These are phyloP conservation scores for Sakesphorus luctuosus DNA, from an alignment of 2,113 vertebrate species.

Conservation along the genomic window DNA sequence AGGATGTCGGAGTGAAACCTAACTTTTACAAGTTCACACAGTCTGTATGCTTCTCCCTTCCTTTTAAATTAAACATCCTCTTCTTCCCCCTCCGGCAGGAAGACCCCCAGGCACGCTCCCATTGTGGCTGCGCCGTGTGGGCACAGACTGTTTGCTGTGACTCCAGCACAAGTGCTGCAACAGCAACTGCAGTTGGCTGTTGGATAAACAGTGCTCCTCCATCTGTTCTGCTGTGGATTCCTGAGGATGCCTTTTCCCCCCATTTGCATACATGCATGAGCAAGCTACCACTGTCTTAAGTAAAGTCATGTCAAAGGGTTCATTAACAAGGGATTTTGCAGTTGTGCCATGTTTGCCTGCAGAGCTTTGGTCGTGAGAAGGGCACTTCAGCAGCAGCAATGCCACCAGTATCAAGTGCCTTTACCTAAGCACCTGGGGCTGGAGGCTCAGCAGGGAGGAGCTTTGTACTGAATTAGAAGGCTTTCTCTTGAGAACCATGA, in stretches of 20 bases:
- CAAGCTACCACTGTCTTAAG: fast-evolving
- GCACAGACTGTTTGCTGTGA: neutral
- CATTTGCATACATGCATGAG: neutral
- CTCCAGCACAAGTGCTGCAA: neutral
- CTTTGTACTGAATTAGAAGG: neutral
- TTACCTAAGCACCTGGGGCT: neutral
- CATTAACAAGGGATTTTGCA: neutral
- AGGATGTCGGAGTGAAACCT: neutral
- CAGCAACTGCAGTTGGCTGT: neutral
- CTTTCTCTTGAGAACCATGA: neutral
- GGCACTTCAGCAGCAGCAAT: neutral
- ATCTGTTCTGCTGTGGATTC: neutral
- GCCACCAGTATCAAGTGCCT: neutral
- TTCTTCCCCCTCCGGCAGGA: neutral
- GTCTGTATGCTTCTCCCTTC: neutral
- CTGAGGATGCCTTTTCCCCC: neutral
- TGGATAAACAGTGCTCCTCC: neutral
- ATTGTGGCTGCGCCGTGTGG: neutral
- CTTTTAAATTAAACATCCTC: constrained; percentile 41
- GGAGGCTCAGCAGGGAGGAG: neutral
- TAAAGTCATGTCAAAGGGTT: neutral
- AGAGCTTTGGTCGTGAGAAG: constrained; percentile 32
- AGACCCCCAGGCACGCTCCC: neutral
- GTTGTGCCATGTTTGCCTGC: neutral
- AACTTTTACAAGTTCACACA: neutral